Evolutionary conservation across 2,113 vertebrate species (phyloP).

Genomic region (Salminus brasiliensis): DNA sequence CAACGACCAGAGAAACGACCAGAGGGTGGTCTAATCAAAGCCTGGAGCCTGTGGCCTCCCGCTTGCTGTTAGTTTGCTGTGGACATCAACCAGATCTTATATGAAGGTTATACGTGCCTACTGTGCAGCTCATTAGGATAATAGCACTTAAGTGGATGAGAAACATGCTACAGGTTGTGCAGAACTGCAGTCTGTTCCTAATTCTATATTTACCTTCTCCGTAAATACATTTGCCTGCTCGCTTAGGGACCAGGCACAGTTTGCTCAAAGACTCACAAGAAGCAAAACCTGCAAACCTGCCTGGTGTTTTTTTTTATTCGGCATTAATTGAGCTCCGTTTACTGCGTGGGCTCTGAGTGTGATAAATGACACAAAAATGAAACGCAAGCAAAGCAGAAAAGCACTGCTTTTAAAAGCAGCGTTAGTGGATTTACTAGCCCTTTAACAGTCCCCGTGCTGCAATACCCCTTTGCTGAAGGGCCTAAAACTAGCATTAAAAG

Average conservation of each 20-base stretch:
- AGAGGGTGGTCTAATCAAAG: constrained; percentile 2
- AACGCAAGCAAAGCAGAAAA: not conserved
- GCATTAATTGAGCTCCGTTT: not conserved
- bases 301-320: constrained; percentile 13
- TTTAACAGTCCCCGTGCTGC: no score
- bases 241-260: constrained; percentile 4
- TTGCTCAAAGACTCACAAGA: not conserved
- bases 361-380: not conserved
- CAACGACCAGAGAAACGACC: not conserved
- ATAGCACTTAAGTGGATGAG: constrained; percentile 52
- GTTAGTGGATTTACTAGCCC: no score
- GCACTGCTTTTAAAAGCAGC: not conserved
- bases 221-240: constrained; percentile 16
- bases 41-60: no score
- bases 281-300: not conserved
- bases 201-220: constrained; percentile 38
- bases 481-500: no score
- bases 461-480: no score
- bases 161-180: constrained; percentile 38
- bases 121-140: constrained; percentile 56
- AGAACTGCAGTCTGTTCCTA: constrained; percentile 16
- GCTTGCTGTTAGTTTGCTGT: constrained; percentile 43
- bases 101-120: constrained; percentile 47
- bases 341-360: not conserved
- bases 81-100: constrained; percentile 50